phyloP scores from a whole-genome alignment of 1,140 invertebrate genomes.

The Parapsyche elsis region DNA sequence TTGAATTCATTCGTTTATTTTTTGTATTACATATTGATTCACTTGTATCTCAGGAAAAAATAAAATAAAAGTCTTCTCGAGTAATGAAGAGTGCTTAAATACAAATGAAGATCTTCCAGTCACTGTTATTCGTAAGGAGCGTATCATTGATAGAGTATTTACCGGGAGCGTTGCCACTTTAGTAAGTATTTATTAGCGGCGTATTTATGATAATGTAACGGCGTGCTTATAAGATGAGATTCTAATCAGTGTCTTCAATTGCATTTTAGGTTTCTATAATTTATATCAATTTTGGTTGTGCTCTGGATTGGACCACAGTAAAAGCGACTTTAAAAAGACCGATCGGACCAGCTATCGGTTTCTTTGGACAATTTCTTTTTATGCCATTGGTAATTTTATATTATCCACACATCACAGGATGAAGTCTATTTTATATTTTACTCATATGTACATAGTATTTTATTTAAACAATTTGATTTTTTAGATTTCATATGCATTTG shows the following conservation, averaged over 20 bases:
- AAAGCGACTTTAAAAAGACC: conserved; percentile 78
- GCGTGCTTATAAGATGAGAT: too few relatives aligned
- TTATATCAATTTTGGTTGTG: conserved; percentile 95
- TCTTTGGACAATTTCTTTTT: conserved; percentile 84
- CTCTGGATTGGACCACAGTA: conserved; percentile 82
- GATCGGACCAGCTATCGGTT: conserved; percentile 85
- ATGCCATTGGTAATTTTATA: conserved; percentile 84
- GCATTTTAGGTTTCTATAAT: conserved; percentile 73
- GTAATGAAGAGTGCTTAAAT: conserved; percentile 45
- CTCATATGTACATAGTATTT: too few relatives aligned
- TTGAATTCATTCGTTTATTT: background rate
- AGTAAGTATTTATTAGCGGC: conserved; percentile 73
- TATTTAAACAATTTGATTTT: conserved; percentile 32
- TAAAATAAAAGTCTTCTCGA: conserved; percentile 35
- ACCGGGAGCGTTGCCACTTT: conserved; percentile 80
- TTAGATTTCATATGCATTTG: conserved; percentile 83
- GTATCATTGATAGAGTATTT: conserved; percentile 81
- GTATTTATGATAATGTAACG: background rate
- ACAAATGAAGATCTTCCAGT: conserved; percentile 65
- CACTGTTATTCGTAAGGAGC: conserved; percentile 72
- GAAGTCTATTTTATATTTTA: conserved; percentile 12
- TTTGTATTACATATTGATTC: background rate
- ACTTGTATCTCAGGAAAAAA: conserved; percentile 51
- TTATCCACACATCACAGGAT: background rate
- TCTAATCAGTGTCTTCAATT: too few relatives aligned